Evolutionary conservation across 2,888 invertebrate species (phyloP), one percentile per base, ranked within the genome.

Genomic region (Pomacea canaliculata): DNA sequence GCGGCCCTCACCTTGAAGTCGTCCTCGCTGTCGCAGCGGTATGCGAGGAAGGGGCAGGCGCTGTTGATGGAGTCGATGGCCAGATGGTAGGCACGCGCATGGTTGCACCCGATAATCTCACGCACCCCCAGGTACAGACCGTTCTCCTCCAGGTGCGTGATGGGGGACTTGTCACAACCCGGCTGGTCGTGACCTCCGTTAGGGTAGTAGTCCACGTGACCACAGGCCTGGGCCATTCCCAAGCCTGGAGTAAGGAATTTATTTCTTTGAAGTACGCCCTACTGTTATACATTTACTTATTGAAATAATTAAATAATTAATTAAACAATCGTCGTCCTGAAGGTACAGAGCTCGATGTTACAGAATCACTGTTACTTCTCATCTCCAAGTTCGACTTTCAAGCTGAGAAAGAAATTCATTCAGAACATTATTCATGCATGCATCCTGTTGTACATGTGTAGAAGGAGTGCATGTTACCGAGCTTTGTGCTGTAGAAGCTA

Each of bases 61-160:
- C 94, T 93, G 80, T 94, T 94, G 71, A 97, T 94, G 83, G 95
- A 96, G 90, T 97, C 97, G 0, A 93, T 94, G 89, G 96, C 97
- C 87, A 94, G 94, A 84, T 95, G 94, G 88, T 96, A 94, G 80
- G 96, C 95, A 72, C 97, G 92, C 77, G 96, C 93, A 89, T 98
- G 97, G 91, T 96, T 95, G 90, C 97, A 98, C 49, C 96, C 94
- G 27, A 97, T 92, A 86, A 93, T 94, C 82, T 94, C 93, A 76
- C 94, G 93, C 9, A 95, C 91, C 37, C 85, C 86, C 85, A 71
- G 3, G 83, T 78, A 3, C 91, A 37, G 37, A 37, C 37, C 37
- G 5, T 37, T 37, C 37, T 37, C 37, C 37, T 37, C 37, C 91
- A 60, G 37, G 37, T 37, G 37, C 37, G 37, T 37, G 37, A 37